These are phyloP conservation scores for Acrocyrtus sp. DNA, from an alignment of 2,888 invertebrate species.

Conservation along the genomic window DNA sequence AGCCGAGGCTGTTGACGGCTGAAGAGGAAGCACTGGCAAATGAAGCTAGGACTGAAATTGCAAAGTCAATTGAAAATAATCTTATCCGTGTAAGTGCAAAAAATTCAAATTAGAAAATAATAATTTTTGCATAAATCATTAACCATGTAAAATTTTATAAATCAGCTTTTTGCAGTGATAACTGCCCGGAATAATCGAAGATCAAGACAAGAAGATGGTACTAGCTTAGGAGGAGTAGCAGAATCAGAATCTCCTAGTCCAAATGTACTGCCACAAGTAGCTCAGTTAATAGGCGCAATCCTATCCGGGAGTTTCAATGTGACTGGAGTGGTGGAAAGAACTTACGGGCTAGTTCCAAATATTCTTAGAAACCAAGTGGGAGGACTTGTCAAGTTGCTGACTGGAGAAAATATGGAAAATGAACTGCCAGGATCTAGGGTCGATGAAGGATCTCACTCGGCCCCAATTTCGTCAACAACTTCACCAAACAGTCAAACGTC, in stretches of 20 bases:
- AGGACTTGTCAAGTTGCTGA: slow-evolving; percentile 58
- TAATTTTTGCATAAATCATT: no score
- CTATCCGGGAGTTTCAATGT: slow-evolving; percentile 61
- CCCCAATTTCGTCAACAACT: no score
- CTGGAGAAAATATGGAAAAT: slow-evolving; percentile 42
- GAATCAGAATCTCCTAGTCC: slow-evolving; percentile 52
- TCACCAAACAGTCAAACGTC: not conserved
- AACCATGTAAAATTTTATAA: no score
- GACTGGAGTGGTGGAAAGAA: slow-evolving; percentile 58
- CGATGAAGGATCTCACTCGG: no score
- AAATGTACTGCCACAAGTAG: slow-evolving; percentile 61
- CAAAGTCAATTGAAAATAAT: slow-evolving; percentile 59
- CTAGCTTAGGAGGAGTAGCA: slow-evolving; percentile 42
- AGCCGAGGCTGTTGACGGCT: slow-evolving; percentile 43
- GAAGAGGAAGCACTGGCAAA: slow-evolving; percentile 58
- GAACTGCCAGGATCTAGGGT: not conserved
- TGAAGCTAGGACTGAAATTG: slow-evolving; percentile 58
- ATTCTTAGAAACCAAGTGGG: slow-evolving; percentile 58
- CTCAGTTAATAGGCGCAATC: slow-evolving; percentile 62
- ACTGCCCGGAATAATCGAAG: slow-evolving; percentile 35
- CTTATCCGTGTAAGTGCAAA: slow-evolving; percentile 54
- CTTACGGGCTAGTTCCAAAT: slow-evolving; percentile 58
- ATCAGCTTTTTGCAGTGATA: slow-evolving; percentile 59
- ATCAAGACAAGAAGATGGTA: slow-evolving; percentile 52
- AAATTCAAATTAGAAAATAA: not conserved